Percentiles rank a stretch among this genome's conserved stretches.
Conservation (phyloP, 2,113 vertebrate species). For the Melierax canorus region DNA sequence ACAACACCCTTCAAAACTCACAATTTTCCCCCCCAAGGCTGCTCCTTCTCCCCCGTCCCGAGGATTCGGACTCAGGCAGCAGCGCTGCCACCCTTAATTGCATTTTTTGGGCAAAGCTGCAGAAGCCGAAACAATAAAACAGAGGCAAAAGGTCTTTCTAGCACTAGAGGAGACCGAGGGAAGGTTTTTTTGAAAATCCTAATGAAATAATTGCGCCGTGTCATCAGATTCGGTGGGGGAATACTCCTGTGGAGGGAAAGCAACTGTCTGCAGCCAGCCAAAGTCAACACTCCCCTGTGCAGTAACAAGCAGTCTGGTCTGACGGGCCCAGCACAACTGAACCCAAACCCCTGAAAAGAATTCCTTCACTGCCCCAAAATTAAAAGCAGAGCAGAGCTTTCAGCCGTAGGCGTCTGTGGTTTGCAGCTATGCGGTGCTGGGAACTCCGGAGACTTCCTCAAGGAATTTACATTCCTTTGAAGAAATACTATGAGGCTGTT, state of each 20-base stretch:
- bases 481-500: conserved; percentile 65
- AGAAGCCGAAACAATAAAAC: background rate
- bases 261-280: background rate
- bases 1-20: background rate
- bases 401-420: conserved; percentile 64
- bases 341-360: conserved; percentile 29
- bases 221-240: conserved; percentile 52
- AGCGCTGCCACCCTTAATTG: background rate
- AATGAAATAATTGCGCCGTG: conserved; percentile 43
- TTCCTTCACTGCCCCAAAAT: conserved; percentile 59
- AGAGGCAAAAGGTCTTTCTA: background rate
- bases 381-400: conserved; percentile 61
- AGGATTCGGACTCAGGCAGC: background rate
- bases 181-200: conserved; percentile 48
- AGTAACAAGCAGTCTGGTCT: conserved; percentile 19
- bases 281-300: conserved; percentile 45
- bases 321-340: conserved; percentile 30
- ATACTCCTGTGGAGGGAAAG: background rate
- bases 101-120: background rate
- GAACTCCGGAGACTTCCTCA: conserved; percentile 64
- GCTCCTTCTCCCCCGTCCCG: background rate
- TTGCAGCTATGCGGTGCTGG: conserved; percentile 55
- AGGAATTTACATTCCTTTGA: conserved; percentile 69
- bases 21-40: background rate
- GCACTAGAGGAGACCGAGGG: background rate